Conservation (phyloP, 2,888 invertebrate species). For the Aphidius colemani region DNA sequence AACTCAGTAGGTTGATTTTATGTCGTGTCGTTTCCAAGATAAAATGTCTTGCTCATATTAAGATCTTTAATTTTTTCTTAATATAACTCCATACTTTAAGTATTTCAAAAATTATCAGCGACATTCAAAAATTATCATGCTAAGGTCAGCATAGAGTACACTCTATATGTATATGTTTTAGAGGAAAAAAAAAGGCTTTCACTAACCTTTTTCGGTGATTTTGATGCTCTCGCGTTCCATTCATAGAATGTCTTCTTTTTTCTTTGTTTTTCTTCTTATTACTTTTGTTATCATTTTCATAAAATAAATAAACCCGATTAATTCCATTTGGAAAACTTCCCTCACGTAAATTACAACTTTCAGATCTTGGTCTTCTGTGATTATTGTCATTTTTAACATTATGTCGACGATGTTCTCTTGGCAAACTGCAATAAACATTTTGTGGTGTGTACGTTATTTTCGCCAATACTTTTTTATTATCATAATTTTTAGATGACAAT, state of each 20-base stretch:
- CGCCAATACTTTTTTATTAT: constrained; percentile 41
- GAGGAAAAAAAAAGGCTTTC: no score
- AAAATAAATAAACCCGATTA: constrained; percentile 41
- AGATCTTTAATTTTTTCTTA: no score
- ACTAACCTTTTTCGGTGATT: constrained; percentile 50
- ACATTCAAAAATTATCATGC: no score
- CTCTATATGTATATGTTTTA: no score
- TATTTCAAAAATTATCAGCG: no score
- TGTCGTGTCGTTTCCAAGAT: no score
- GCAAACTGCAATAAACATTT: constrained; percentile 55
- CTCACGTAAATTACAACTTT: constrained; percentile 36
- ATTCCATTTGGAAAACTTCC: constrained; percentile 22
- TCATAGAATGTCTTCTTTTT: constrained; percentile 54
- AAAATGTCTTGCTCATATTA: no score
- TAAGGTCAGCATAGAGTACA: no score
- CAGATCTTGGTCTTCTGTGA: constrained; percentile 39
- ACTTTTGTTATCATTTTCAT: constrained; percentile 51
- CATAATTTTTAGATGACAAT: constrained; percentile 30
- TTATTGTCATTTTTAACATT: constrained; percentile 31
- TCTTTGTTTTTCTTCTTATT: constrained; percentile 50
- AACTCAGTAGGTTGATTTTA: no score
- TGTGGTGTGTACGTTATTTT: constrained; percentile 47
- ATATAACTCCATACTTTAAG: no score
- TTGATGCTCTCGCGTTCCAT: constrained; percentile 46
- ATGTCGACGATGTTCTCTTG: constrained; percentile 48